A percentile compares a stretch with the other conserved stretches of the same genome.
Conservation (phyloP, 2,797 vertebrate genomes). For the Hemitrygon akajei region DNA sequence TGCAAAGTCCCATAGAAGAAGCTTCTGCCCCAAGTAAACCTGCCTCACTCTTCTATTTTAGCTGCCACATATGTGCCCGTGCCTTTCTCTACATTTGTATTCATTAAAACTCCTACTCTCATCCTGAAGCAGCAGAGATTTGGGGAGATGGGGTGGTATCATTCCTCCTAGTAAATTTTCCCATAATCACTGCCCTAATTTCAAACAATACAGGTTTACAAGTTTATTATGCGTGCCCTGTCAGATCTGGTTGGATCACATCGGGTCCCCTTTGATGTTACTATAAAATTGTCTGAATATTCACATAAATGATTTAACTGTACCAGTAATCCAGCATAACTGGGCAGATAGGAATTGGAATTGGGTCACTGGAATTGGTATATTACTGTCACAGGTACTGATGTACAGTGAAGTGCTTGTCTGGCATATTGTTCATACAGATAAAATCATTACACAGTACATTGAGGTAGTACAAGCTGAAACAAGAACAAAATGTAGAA, state of each 20-base stretch:
- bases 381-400: too few relatives aligned
- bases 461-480: too few relatives aligned
- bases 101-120: not conserved
- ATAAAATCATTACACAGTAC: too few relatives aligned
- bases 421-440: too few relatives aligned
- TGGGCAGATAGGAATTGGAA: too few relatives aligned
- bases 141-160: not conserved
- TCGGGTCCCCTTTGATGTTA: not conserved
- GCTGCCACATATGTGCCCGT: not conserved
- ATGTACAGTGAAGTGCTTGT: too few relatives aligned
- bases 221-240: too few relatives aligned
- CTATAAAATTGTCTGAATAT: not conserved
- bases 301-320: not conserved
- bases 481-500: too few relatives aligned
- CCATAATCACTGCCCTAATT: not conserved
- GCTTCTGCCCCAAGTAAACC: not conserved
- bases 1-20: not conserved
- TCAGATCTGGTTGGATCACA: not conserved
- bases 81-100: not conserved
- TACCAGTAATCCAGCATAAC: too few relatives aligned
- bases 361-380: too few relatives aligned
- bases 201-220: not conserved
- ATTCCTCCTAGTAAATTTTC: not conserved
- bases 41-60: not conserved
- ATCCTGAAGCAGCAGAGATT: not conserved